Percentiles rank a stretch among this genome's conserved stretches.
phyloP scores from a whole-genome alignment of 1,140 invertebrate species.

The Philopotamus ludificatus region DNA sequence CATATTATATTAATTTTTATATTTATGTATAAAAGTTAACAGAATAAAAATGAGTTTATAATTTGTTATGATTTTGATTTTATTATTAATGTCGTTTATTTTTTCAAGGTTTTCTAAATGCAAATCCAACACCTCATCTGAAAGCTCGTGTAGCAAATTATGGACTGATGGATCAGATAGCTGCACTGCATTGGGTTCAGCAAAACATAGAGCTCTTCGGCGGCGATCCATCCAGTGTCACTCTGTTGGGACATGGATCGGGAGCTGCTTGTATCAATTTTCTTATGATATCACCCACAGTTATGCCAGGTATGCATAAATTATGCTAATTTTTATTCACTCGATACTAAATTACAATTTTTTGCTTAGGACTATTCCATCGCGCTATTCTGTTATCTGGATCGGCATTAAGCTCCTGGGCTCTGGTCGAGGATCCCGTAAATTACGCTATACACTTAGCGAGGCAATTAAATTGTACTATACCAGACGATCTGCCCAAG shows the following conservation, averaged over 20 bases:
- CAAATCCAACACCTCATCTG: slow-evolving; percentile 74
- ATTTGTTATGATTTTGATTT: no score
- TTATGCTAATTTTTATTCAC: not conserved
- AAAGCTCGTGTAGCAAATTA: slow-evolving; percentile 87
- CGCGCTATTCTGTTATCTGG: slow-evolving; percentile 88
- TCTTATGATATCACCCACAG: slow-evolving; percentile 90
- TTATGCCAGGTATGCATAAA: slow-evolving; percentile 74
- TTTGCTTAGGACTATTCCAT: slow-evolving; percentile 76
- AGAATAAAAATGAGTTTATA: no score
- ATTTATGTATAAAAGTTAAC: no score
- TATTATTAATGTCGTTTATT: slow-evolving; percentile 17
- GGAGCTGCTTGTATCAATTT: slow-evolving; percentile 95
- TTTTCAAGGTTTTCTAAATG: slow-evolving; percentile 76
- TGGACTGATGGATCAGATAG: slow-evolving; percentile 91
- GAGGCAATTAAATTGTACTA: slow-evolving; percentile 80
- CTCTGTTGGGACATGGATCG: slow-evolving; percentile 89
- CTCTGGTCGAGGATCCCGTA: slow-evolving; percentile 85
- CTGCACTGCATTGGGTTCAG: slow-evolving; percentile 87
- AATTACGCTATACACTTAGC: slow-evolving; percentile 83
- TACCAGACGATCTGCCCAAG: slow-evolving; percentile 73
- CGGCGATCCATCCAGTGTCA: slow-evolving; percentile 85
- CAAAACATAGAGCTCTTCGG: slow-evolving; percentile 89
- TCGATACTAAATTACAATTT: not conserved
- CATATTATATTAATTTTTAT: no score
- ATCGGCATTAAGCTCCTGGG: slow-evolving; percentile 92